Conservation (phyloP, 1,140 invertebrate genomes). For the Leucophenga varia region DNA sequence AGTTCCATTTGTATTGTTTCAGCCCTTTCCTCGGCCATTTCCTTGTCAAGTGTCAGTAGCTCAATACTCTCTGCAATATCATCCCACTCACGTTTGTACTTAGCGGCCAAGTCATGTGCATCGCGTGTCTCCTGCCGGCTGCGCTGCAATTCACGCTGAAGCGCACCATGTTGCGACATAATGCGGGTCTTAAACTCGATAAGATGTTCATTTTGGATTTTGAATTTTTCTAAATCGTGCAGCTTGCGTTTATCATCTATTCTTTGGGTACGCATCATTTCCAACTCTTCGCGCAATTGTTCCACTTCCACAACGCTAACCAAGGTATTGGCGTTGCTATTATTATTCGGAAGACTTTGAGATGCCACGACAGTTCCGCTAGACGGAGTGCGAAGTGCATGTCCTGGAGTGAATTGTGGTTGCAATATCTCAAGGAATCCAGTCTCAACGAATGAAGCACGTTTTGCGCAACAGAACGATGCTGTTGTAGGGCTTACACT, state of each 20-base stretch:
- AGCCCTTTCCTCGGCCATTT: conserved; percentile 97
- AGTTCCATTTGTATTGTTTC: conserved; percentile 89
- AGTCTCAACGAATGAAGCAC: conserved; percentile 64
- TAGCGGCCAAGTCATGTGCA: conserved; percentile 75
- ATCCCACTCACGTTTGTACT: conserved; percentile 84
- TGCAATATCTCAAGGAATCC: conserved; percentile 87
- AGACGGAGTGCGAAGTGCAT: conserved; percentile 67
- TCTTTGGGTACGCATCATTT: conserved; percentile 81
- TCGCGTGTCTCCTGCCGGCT: conserved; percentile 83
- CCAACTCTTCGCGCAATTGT: conserved; percentile 85
- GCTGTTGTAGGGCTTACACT: conserved; percentile 45
- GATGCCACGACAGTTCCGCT: conserved; percentile 54
- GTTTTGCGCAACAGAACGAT: conserved; percentile 30
- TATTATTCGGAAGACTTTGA: conserved; percentile 8
- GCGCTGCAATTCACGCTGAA: conserved; percentile 85
- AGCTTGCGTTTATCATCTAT: conserved; percentile 84
- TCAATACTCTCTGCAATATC: conserved; percentile 91
- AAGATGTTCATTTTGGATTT: conserved; percentile 83
- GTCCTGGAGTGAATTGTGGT: conserved; percentile 82
- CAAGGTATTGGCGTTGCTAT: conserved; percentile 62
- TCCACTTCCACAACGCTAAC: conserved; percentile 72
- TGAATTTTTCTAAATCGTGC: conserved; percentile 85
- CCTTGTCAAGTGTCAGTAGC: conserved; percentile 95
- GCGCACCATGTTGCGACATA: conserved; percentile 84
- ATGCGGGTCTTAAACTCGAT: conserved; percentile 91